These are phyloP conservation scores for Semnornis frantzii DNA, from an alignment of 2,113 vertebrate genomes.

Conservation along the genomic window DNA sequence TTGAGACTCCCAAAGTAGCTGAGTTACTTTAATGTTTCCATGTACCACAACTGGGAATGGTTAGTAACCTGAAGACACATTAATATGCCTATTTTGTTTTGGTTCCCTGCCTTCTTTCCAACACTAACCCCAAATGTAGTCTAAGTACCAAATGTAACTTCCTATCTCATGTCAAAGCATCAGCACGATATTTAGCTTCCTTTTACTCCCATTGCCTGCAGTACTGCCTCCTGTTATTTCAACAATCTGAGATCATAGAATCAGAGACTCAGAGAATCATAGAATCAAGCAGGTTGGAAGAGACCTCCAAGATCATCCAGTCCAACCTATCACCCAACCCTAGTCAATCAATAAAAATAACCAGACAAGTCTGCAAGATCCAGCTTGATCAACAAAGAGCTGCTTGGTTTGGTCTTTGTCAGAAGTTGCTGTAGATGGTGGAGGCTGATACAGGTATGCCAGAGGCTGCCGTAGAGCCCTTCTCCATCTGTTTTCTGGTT, in stretches of 20 bases:
- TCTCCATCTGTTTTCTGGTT: background rate
- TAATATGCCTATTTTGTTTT: background rate
- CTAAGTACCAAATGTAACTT: background rate
- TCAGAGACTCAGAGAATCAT: too few species aligned
- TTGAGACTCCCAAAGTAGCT: background rate
- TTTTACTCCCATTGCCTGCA: background rate
- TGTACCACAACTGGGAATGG: background rate
- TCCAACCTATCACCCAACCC: too few species aligned
- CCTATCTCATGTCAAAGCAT: background rate
- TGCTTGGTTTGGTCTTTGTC: background rate
- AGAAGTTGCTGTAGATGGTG: background rate
- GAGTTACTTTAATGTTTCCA: background rate
- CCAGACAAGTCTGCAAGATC: background rate
- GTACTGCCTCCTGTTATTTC: background rate
- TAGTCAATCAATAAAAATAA: too few species aligned
- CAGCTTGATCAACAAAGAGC: background rate
- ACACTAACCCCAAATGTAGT: fast-evolving
- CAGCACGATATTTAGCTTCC: background rate
- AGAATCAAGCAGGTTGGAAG: too few species aligned
- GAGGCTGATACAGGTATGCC: background rate
- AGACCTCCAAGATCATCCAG: too few species aligned
- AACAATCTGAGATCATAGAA: background rate
- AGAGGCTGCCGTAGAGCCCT: background rate
- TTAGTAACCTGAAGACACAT: background rate
- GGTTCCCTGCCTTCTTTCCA: background rate